Evolutionary conservation across 2,888 invertebrate species (phyloP), one percentile per base, ranked within the genome.

Genomic region (Agriopis aurantiaria): DNA sequence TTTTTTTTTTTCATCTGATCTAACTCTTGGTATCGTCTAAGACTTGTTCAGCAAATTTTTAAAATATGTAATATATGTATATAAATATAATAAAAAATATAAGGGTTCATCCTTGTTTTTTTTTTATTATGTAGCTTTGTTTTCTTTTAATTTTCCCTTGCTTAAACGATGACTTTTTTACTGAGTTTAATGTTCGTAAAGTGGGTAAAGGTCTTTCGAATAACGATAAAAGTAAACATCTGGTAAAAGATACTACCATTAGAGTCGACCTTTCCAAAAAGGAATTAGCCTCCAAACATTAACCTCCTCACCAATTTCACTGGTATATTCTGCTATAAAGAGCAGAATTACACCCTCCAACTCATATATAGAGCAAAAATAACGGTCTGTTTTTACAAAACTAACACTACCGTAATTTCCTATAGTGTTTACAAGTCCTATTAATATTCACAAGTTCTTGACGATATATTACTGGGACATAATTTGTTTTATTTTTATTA

Each of bases 251-350:
- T 58, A 53, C 58, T 48, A 45, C 64, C 63, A 60, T 68, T 60
- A 53, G 48, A 33, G 64, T 72, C 61, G 68, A 72, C 66, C 65
- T 69, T 62, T 71, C 62, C 62, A 53, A 74, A 75, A 73, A 71
- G 74, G 73, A 77, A 74, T 74, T 72, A 72, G 61, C 60, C 66
- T n/a, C 45, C 71, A 71, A 64, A 55, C 65, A 73, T 73, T 74
- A 73, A 77, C 72, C 75, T 72, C 62, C 40, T 52, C 45, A 65
- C 65, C 63, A 69, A 33, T 69, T 73, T 65, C 64, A 64, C 68
- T 59, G 65, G 59, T 73, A 71, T 77, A 77, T 66, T 71, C 62
- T 68, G 65, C 69, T 72, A 78, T 77, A 74, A 78, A 78, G 72
- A 76, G 75, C 68, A 73, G 62, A 61, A 61, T 63, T n/a, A 62